Evolutionary conservation across 2,888 invertebrate genomes (phyloP).

Genomic region (Lycocerus yunnanus): DNA sequence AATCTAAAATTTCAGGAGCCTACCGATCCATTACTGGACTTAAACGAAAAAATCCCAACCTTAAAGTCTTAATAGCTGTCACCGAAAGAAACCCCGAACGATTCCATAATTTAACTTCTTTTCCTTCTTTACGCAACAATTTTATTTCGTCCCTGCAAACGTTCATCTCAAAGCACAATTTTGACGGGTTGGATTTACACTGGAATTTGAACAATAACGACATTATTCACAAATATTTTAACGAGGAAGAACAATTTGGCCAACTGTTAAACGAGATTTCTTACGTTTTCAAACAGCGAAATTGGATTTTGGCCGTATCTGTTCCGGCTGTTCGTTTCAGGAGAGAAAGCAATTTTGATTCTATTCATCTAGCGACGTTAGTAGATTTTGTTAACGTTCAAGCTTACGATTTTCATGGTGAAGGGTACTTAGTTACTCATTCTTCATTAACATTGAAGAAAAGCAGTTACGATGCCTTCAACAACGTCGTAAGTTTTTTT

Average conservation of each 20-base stretch:
- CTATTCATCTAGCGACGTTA: slow-evolving; percentile 62
- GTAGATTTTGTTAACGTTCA: slow-evolving; percentile 72
- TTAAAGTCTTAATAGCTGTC: slow-evolving; percentile 74
- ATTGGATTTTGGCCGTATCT: slow-evolving; percentile 63
- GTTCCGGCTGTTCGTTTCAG: slow-evolving; percentile 65
- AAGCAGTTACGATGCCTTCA: slow-evolving; percentile 59
- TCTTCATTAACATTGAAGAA: slow-evolving; percentile 60
- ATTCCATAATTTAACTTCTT: slow-evolving; percentile 67
- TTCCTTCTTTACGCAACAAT: slow-evolving; percentile 58
- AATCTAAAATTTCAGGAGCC: slow-evolving; percentile 61
- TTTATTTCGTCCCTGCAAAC: slow-evolving; percentile 68
- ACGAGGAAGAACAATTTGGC: slow-evolving; percentile 55
- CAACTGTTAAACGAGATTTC: slow-evolving; percentile 63
- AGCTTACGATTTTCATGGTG: slow-evolving; percentile 66
- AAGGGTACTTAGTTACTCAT: slow-evolving; percentile 53
- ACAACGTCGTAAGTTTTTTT: slow-evolving; percentile 56
- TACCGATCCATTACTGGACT: slow-evolving; percentile 72
- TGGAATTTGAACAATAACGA: slow-evolving; percentile 73
- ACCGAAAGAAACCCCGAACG: slow-evolving; percentile 66
- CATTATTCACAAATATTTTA: slow-evolving; percentile 53
- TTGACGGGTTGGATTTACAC: slow-evolving; percentile 83
- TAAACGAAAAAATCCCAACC: slow-evolving; percentile 67
- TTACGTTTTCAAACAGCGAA: slow-evolving; percentile 61
- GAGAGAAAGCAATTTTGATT: slow-evolving; percentile 69
- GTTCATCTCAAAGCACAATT: slow-evolving; percentile 69